Conservation (phyloP, 2,797 vertebrate genomes). For the Girardinus metallicus region DNA sequence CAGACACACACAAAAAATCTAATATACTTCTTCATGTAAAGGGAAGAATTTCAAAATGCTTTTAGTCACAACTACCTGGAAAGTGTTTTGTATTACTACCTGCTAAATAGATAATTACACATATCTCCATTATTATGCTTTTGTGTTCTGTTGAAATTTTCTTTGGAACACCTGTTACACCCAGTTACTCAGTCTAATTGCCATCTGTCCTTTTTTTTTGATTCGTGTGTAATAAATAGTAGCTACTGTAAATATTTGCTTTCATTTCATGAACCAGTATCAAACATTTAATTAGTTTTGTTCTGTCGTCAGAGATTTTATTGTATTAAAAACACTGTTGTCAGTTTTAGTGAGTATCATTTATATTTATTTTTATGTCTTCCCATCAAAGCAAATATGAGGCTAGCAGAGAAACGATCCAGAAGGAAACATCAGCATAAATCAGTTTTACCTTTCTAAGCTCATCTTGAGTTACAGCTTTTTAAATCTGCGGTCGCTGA, state of each 20-base stretch:
- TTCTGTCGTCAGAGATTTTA: conserved; percentile 3
- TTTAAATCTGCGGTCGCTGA: conserved; percentile 21
- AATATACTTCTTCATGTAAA: not conserved
- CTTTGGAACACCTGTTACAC: not conserved
- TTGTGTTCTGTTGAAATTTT: not conserved
- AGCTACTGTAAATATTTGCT: not conserved
- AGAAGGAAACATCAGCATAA: conserved; percentile 4
- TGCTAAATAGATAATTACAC: not conserved
- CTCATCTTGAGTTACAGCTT: conserved; percentile 25
- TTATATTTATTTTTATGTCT: not conserved
- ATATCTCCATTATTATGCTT: not conserved
- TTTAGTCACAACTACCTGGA: not conserved
- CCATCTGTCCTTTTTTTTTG: too few species aligned
- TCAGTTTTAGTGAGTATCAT: not conserved
- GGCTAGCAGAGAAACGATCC: conserved; percentile 2
- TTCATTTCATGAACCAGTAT: not conserved
- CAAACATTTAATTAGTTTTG: conserved; percentile 17
- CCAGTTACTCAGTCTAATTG: not conserved
- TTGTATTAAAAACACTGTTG: not conserved
- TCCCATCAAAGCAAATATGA: conserved; percentile 37
- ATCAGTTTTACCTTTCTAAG: not conserved
- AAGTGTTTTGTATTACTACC: not conserved
- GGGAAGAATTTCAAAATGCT: not conserved
- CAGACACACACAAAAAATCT: not conserved
- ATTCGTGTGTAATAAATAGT: not conserved